Percentiles rank a stretch among this genome's conserved stretches.
Evolutionary conservation across 1,140 invertebrate species (phyloP).

Genomic region (Heterodera carotae): DNA sequence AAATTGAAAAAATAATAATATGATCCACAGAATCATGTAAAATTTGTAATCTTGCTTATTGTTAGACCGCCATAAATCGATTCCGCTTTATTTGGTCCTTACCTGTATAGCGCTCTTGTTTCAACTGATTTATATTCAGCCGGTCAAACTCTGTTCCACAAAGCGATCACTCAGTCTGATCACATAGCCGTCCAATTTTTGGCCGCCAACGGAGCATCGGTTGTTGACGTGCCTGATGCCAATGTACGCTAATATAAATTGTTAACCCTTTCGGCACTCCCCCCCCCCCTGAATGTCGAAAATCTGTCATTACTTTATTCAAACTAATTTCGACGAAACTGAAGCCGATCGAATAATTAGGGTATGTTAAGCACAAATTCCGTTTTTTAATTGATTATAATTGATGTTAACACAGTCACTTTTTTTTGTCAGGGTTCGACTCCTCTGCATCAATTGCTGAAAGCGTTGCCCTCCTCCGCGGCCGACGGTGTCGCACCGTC

Average conservation of each 20-base stretch:
- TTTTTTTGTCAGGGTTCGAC: constrained; percentile 45
- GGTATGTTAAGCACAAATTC: too few relatives aligned
- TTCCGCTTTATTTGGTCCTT: too few relatives aligned
- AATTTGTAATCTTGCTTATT: too few relatives aligned
- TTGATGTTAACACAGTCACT: too few relatives aligned
- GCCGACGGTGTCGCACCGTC: background rate
- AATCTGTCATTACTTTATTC: too few relatives aligned
- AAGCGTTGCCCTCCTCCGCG: constrained; percentile 24
- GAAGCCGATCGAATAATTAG: too few relatives aligned
- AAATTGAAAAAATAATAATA: too few relatives aligned
- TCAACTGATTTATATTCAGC: background rate
- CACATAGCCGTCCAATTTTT: constrained; percentile 46
- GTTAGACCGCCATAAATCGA: too few relatives aligned
- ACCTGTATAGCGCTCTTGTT: background rate
- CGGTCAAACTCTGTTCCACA: constrained; percentile 40
- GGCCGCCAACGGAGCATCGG: constrained; percentile 33
- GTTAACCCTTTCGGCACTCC: too few relatives aligned
- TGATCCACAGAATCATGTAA: too few relatives aligned
- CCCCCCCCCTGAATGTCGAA: too few relatives aligned
- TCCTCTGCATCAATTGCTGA: constrained; percentile 40
- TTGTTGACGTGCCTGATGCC: constrained; percentile 33
- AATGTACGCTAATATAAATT: constrained; percentile 25
- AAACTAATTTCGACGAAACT: background rate
- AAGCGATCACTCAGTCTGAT: constrained; percentile 20
- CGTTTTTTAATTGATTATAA: too few relatives aligned